These are phyloP conservation scores for Brachyopa scutellaris DNA, from an alignment of 2,888 invertebrate species.

Conservation along the genomic window DNA sequence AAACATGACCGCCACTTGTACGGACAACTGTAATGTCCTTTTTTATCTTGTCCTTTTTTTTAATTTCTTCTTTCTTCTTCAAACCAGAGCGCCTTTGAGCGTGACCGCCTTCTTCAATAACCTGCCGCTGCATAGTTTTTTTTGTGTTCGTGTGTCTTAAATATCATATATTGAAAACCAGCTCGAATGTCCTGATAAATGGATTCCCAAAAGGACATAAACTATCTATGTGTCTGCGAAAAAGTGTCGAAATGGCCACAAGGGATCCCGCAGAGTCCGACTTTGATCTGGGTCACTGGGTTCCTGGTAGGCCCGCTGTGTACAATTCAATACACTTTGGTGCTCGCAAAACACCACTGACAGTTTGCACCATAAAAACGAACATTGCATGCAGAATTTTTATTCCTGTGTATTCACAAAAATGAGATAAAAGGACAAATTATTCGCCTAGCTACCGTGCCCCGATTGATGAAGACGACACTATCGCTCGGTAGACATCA, in stretches of 20 bases:
- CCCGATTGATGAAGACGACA: constrained; percentile 67
- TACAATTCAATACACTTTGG: constrained; percentile 53
- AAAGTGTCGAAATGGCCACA: constrained; percentile 78
- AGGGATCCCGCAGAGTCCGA: constrained; percentile 76
- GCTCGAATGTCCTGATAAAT: constrained; percentile 75
- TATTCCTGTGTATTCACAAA: constrained; percentile 24
- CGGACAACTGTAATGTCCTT: constrained; percentile 66
- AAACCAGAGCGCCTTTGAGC: constrained; percentile 69
- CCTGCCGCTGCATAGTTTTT: constrained; percentile 48
- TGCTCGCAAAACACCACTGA: constrained; percentile 48
- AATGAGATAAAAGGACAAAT: constrained; percentile 61
- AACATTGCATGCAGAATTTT: constrained; percentile 34
- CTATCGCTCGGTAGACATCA: constrained; percentile 45
- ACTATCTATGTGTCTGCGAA: constrained; percentile 66
- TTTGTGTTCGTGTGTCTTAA: constrained; percentile 45
- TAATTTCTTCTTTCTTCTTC: constrained; percentile 50
- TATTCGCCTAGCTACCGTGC: constrained; percentile 67
- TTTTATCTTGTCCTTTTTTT: constrained; percentile 60
- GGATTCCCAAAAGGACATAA: constrained; percentile 67
- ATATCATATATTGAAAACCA: constrained; percentile 68
- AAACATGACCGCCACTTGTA: constrained; percentile 70
- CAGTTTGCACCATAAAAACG: constrained; percentile 38
- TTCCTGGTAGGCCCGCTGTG: constrained; percentile 75
- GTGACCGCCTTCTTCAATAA: constrained; percentile 66
- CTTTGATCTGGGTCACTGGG: constrained; percentile 75